Evolutionary conservation across 2,888 invertebrate genomes (phyloP), one percentile per base, ranked within the genome.

Genomic region (Blera fallax): DNA sequence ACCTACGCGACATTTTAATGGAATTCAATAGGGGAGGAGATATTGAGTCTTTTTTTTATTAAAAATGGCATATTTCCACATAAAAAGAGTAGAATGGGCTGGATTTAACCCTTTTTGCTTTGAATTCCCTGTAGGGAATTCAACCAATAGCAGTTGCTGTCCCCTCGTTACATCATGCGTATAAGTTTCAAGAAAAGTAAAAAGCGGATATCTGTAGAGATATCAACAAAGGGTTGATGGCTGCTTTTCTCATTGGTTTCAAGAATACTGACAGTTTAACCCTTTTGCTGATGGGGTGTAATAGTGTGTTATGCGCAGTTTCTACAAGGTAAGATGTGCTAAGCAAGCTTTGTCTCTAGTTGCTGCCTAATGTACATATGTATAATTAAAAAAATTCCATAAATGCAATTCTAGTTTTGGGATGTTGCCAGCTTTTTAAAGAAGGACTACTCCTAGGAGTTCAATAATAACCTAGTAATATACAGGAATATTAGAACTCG

Each of bases 21-120:
- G 21, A 18, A 21, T 2, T n/a, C 11, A 45, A 29, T 11, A 16
- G 24, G 40, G 62, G 27, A 29, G 62, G 62, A 21, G 58, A 37
- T 8, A 21, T 8, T 16, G 1, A 7, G 6, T 27, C 6, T 27
- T 43, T 43, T 40, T 14, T 29, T 10, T 1, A 5, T 14, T 1
- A 2, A 6, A 50, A 45, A 27, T 8, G 29, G 3, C 1, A 27
- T 16, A 29, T 43, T 62, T 29, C 14, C 10, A 24, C 10, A 32
- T 21, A 8, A 74, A 54, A 21, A 37, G 24, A 4, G 4, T 24
- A 62, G 11, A 14, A 37, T 43, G 74, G 56, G 64, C 65, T 24
- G 37, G 27, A 21, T 32, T 67, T 60, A 77, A 69, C 67, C 77
- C 67, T 77, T 77, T 77, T 32, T n/a, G n/a, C 3, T 4, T 10